Evolutionary conservation across 1,140 invertebrate species (phyloP).

Genomic region (Brachionus rotundiformis): DNA sequence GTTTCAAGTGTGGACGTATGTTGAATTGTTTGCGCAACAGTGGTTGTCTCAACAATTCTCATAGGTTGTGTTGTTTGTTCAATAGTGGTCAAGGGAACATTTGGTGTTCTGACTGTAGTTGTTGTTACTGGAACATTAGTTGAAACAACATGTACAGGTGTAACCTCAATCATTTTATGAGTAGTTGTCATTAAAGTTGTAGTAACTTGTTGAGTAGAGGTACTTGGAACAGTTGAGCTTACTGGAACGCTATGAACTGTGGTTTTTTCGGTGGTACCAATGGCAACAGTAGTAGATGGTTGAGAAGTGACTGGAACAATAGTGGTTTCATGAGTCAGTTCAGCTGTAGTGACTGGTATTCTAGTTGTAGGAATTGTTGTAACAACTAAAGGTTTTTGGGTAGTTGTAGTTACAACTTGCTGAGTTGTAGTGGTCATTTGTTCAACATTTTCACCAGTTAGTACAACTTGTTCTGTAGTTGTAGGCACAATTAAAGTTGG

Average conservation of each 20-base stretch:
- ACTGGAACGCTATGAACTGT: neutral
- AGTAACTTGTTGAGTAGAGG: neutral
- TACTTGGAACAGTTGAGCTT: neutral
- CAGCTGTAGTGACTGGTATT: neutral
- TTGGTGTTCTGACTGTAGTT: neutral
- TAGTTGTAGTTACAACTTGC: neutral
- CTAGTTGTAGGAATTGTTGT: neutral
- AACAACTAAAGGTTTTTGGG: neutral
- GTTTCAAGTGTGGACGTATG: no score
- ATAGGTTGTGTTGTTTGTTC: no score
- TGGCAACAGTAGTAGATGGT: slow-evolving; percentile 19
- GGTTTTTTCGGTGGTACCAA: no score
- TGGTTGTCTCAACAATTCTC: no score
- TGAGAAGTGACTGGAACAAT: neutral
- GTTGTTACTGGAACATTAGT: neutral
- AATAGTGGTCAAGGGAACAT: neutral
- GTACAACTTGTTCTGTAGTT: neutral
- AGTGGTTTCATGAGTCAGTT: neutral
- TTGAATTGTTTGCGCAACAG: no score
- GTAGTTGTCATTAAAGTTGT: neutral
- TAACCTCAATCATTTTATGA: neutral
- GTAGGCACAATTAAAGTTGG: neutral
- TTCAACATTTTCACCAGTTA: neutral
- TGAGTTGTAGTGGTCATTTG: neutral
- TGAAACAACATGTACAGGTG: neutral